These are phyloP conservation scores for Drosophila ercepeae DNA, from an alignment of 1,140 invertebrate species.

Conservation along the genomic window DNA sequence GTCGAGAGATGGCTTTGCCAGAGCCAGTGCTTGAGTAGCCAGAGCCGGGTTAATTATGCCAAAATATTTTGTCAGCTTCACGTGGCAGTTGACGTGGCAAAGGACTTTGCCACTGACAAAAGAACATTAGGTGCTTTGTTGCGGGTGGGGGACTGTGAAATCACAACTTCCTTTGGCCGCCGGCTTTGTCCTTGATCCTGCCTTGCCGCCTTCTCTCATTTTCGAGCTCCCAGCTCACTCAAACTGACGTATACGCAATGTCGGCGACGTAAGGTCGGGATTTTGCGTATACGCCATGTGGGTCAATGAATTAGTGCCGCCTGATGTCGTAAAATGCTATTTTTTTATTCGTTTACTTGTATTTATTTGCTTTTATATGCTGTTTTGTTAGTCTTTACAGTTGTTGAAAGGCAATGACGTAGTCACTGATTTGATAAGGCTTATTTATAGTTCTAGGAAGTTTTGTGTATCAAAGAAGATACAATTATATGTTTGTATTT, in stretches of 20 bases:
- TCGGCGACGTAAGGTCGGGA: slow-evolving; percentile 32
- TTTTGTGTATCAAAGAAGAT: slow-evolving; percentile 3
- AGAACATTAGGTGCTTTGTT: slow-evolving; percentile 32
- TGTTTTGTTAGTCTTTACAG: slow-evolving; percentile 38
- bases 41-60: slow-evolving; percentile 61
- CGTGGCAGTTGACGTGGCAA: slow-evolving; percentile 14
- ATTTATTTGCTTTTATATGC: slow-evolving; percentile 26
- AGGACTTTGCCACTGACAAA: slow-evolving; percentile 22
- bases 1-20: not conserved
- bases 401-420: slow-evolving; percentile 37
- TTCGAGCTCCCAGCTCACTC: not conserved
- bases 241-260: slow-evolving; percentile 34
- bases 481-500: not conserved
- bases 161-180: slow-evolving; percentile 44
- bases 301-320: slow-evolving; percentile 52
- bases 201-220: slow-evolving; percentile 8
- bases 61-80: slow-evolving; percentile 58
- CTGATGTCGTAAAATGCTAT: slow-evolving; percentile 15
- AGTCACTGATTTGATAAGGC: slow-evolving; percentile 16
- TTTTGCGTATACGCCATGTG: slow-evolving; percentile 47
- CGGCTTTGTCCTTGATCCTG: slow-evolving; percentile 38
- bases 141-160: slow-evolving; percentile 12
- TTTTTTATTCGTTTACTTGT: slow-evolving; percentile 20
- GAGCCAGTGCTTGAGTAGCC: not conserved
- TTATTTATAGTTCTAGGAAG: slow-evolving; percentile 35